These are phyloP conservation scores for Troides helena DNA, from an alignment of 2,888 invertebrate species.

Conservation along the genomic window DNA sequence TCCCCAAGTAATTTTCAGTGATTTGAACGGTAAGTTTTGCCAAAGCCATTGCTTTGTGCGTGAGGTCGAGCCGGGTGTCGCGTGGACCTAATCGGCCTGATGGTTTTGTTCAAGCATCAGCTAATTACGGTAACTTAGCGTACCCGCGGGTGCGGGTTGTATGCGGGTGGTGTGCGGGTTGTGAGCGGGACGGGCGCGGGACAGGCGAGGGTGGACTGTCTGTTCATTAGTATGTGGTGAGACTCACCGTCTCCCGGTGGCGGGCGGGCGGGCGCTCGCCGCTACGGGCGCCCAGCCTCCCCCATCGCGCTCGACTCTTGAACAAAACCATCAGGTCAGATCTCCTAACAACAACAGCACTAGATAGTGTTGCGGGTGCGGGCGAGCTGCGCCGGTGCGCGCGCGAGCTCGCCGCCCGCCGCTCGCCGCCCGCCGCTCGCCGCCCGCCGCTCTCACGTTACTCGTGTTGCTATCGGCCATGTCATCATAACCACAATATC, in stretches of 20 bases:
- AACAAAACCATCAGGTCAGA: constrained; percentile 70
- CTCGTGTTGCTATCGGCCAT: too few relatives aligned
- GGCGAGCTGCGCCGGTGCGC: too few relatives aligned
- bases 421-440: too few relatives aligned
- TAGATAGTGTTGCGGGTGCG: too few relatives aligned
- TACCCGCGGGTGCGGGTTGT: too few relatives aligned
- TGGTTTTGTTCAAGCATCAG: constrained; percentile 60
- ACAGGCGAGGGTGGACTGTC: constrained; percentile 25
- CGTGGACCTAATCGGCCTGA: constrained; percentile 26
- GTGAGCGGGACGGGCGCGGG: constrained; percentile 14
- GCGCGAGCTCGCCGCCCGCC: too few relatives aligned
- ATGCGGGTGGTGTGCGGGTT: constrained; percentile 13
- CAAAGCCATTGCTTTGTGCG: too few relatives aligned
- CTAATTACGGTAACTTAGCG: constrained; percentile 49
- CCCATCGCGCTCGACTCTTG: constrained; percentile 72
- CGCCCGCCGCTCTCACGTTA: too few relatives aligned
- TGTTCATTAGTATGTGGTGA: constrained; percentile 40
- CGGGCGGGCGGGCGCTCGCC: constrained; percentile 48
- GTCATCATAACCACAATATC: too few relatives aligned
- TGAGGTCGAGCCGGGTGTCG: too few relatives aligned
- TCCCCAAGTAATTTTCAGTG: too few relatives aligned
- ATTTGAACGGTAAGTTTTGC: too few relatives aligned
- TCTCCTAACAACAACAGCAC: neutral
- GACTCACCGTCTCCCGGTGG: constrained; percentile 68
- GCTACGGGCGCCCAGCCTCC: constrained; percentile 66